Evolutionary conservation across 2,113 vertebrate genomes (phyloP), one percentile per base, ranked within the genome.

Genomic region (Lipophrys pholis): DNA sequence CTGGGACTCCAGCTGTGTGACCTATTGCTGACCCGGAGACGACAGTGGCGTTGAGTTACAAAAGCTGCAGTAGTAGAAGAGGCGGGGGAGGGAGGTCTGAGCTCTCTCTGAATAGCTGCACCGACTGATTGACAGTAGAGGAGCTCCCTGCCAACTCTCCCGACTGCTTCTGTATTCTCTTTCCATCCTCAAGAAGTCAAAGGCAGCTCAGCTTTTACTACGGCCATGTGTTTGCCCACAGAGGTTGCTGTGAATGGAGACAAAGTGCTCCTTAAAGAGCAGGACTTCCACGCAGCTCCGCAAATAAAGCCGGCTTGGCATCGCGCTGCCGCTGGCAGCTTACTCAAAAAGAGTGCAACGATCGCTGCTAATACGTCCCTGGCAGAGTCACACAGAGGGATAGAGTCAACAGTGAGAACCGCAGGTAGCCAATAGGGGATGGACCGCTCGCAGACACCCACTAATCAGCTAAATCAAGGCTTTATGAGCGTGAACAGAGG

Each of bases 1-100:
- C 43, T 8, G 3, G 51, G 70, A 53, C 72, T 87, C 75, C 75
- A 71, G 85, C 88, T 90, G 80, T 70, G 76, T 87, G 89, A 89
- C 91, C 92, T 43, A 7, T 42, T 68, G 30, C 73, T 88, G 92
- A 92, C 89, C 89, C 42, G 11, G 73, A 77, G 75, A 85, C 85
- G 86, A 86, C 83, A 90, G 86, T 89, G 86, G 86, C 42, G 45
- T 88, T 54, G 76, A 75, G 79, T 92, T 90, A 81, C 86, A 87
- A 78, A 87, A 85, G 66, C 78, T 40, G 54, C 38, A n/a, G 59
- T 53, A 56, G 40, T 36, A 53, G 55, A 61, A 53, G 73, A 40
- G 73, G 58, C 21, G 5, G 36, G 50, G 30, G 52, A 14, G 35
- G 48, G 65, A 68, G 70, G 69, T 55, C 52, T 52, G 77, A 70